These are phyloP conservation scores for Zeus faber DNA, from an alignment of 2,113 vertebrate genomes.

Conservation along the genomic window DNA sequence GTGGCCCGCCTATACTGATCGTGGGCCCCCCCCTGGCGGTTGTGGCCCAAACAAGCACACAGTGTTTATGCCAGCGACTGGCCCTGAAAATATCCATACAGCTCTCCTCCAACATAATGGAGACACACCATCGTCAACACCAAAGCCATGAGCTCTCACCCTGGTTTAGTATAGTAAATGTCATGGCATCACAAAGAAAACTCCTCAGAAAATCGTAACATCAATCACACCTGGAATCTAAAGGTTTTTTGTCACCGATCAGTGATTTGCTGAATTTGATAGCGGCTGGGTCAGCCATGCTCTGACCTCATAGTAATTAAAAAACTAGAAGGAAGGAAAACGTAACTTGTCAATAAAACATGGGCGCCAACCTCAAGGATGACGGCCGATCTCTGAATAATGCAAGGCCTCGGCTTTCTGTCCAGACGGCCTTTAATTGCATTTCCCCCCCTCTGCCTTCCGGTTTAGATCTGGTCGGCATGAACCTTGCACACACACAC, in stretches of 20 bases:
- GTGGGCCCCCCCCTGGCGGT: no score
- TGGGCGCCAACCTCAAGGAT: no score
- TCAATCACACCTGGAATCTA: background rate
- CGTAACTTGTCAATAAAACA: conserved; percentile 50
- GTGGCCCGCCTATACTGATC: no score
- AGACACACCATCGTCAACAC: background rate
- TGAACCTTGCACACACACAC: background rate
- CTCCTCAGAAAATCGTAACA: background rate
- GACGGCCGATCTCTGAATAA: conserved; percentile 50
- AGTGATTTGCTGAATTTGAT: background rate
- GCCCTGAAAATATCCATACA: no score
- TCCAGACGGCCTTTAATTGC: no score
- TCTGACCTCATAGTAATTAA: conserved; percentile 24
- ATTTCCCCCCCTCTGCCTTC: no score
- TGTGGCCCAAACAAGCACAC: no score
- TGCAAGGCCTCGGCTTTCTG: no score
- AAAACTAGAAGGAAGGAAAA: conserved; percentile 8
- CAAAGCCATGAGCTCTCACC: background rate
- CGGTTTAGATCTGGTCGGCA: no score
- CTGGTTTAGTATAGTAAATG: background rate
- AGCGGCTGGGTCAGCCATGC: conserved; percentile 5
- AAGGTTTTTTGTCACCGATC: conserved; percentile 9
- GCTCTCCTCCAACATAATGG: no score
- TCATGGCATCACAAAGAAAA: background rate
- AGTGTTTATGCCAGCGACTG: no score